phyloP scores from a whole-genome alignment of 2,888 invertebrate species.

The Heliconius cydno region DNA sequence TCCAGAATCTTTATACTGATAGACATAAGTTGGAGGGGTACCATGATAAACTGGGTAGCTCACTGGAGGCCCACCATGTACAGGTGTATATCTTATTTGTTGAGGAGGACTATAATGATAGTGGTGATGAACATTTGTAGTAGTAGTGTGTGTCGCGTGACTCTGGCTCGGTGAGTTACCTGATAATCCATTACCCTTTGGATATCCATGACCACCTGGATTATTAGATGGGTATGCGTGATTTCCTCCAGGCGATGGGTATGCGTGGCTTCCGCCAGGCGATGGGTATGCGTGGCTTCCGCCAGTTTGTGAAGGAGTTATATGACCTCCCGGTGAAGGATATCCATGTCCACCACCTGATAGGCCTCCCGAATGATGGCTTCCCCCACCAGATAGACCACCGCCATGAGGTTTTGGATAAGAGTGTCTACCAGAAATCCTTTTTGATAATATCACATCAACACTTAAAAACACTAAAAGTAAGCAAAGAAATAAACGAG shows the following conservation, averaged over 20 bases:
- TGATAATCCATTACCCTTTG: conserved; percentile 52
- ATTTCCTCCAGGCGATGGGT: conserved; percentile 48
- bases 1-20: conserved; percentile 72
- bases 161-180: conserved; percentile 48
- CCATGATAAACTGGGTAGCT: conserved; percentile 72
- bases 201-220: conserved; percentile 48
- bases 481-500: conserved; percentile 60
- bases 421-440: conserved; percentile 52
- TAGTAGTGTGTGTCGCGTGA: conserved; percentile 51
- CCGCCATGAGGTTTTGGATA: conserved; percentile 55
- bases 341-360: conserved; percentile 54
- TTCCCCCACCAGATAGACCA: conserved; percentile 54
- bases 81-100: conserved; percentile 67
- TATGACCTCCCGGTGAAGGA: conserved; percentile 52
- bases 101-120: conserved; percentile 73
- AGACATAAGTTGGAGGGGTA: conserved; percentile 71
- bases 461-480: conserved; percentile 58
- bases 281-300: conserved; percentile 53
- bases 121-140: conserved; percentile 64
- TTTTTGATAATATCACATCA: conserved; percentile 53
- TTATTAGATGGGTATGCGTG: conserved; percentile 53
- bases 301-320: conserved; percentile 45
- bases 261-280: conserved; percentile 51
- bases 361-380: conserved; percentile 59
- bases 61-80: conserved; percentile 60